phyloP scores from a whole-genome alignment of 2,888 invertebrate species.

The Drosophila paranaensis region DNA sequence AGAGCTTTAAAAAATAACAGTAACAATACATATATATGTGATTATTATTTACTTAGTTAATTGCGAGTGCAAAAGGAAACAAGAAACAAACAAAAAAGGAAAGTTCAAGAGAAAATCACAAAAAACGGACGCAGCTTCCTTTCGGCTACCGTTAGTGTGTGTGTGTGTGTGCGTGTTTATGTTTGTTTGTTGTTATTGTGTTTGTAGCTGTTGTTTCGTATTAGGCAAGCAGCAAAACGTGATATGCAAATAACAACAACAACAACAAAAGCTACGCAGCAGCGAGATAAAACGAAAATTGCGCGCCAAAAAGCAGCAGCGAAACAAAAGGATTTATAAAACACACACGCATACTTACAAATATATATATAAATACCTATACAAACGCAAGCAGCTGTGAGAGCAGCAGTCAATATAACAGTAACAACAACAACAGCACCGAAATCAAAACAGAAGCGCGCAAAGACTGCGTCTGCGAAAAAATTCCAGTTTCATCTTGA shows the following conservation, averaged over 20 bases:
- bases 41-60: constrained; percentile 41
- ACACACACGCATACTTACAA: constrained; percentile 22
- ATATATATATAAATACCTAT: constrained; percentile 32
- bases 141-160: constrained; percentile 20
- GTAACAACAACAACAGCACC: constrained; percentile 16
- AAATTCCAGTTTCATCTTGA: constrained; percentile 67
- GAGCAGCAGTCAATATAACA: constrained; percentile 18
- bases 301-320: constrained; percentile 67
- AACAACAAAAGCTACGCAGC: constrained; percentile 26
- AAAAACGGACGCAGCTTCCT: constrained; percentile 52
- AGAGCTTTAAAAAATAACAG: constrained; percentile 34
- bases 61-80: constrained; percentile 31
- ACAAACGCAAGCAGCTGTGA: constrained; percentile 61
- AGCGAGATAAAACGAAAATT: constrained; percentile 58
- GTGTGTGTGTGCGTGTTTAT: constrained; percentile 25
- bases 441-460: constrained; percentile 67
- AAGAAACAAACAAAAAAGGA: constrained; percentile 12
- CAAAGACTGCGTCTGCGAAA: constrained; percentile 42
- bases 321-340: constrained; percentile 72
- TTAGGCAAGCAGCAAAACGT: constrained; percentile 73
- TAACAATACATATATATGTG: constrained; percentile 9
- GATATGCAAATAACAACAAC: constrained; percentile 70
- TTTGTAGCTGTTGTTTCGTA: constrained; percentile 60
- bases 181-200: constrained; percentile 57
- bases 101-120: constrained; percentile 11